A percentile compares a stretch with the other conserved stretches of the same genome.
Evolutionary conservation across 2,888 invertebrate genomes (phyloP).

Genomic region (Troides aeacus): DNA sequence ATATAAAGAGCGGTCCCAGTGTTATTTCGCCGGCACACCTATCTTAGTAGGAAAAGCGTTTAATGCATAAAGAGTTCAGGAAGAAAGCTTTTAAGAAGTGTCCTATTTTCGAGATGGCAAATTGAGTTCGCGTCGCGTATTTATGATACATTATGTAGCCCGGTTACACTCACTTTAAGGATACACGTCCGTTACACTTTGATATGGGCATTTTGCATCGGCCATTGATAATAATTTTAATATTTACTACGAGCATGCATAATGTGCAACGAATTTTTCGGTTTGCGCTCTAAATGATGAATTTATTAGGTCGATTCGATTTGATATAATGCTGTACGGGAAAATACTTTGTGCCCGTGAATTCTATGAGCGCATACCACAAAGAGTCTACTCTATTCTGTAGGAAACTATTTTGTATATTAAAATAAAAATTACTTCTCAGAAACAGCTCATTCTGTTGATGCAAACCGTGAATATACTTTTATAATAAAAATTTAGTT

Average conservation of each 20-base stretch:
- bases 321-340: not conserved
- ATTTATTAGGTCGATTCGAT: not conserved
- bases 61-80: constrained; percentile 32
- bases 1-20: constrained; percentile 2
- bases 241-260: not conserved
- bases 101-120: constrained; percentile 41
- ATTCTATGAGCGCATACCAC: not conserved
- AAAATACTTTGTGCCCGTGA: not conserved
- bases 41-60: constrained; percentile 20
- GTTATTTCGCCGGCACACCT: constrained; percentile 13
- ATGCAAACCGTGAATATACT: no score
- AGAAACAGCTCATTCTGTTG: no score
- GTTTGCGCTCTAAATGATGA: not conserved
- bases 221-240: constrained; percentile 21
- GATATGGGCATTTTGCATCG: constrained; percentile 32
- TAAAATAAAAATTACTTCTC: no score
- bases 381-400: not conserved
- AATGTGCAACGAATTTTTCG: constrained; percentile 1
- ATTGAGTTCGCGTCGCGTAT: constrained; percentile 44
- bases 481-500: no score
- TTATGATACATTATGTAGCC: constrained; percentile 28
- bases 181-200: constrained; percentile 34
- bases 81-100: constrained; percentile 50
- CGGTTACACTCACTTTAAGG: constrained; percentile 31
- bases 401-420: no score